Conservation (phyloP, 92 coral and sea anemone species). For the Desmophyllum pertusum region DNA sequence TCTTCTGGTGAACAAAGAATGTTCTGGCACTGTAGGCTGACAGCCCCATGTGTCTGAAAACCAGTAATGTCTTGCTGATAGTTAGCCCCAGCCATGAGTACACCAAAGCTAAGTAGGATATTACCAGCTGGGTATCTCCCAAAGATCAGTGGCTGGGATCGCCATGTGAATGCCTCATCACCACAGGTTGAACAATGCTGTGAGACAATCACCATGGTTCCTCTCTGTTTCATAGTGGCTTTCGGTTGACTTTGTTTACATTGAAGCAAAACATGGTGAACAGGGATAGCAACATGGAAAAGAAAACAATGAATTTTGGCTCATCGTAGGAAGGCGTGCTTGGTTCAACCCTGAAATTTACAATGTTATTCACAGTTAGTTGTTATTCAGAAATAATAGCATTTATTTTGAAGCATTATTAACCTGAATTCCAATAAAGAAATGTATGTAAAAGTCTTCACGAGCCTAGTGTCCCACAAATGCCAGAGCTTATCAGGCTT, state of each 20-base stretch:
- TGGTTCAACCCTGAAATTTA: too few relatives aligned
- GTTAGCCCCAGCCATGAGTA: conserved; percentile 69
- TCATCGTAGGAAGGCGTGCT: too few relatives aligned
- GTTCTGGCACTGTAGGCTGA: conserved; percentile 42
- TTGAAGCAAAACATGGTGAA: conserved; percentile 62
- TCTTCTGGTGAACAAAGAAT: conserved; percentile 23
- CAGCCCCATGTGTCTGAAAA: conserved; percentile 54
- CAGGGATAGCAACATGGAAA: conserved; percentile 19
- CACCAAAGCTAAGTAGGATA: conserved; percentile 57
- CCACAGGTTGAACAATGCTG: conserved; percentile 56
- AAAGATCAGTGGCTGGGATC: conserved; percentile 60
- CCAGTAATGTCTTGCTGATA: conserved; percentile 53
- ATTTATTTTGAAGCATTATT: too few relatives aligned
- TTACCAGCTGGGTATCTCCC: conserved; percentile 67
- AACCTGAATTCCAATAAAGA: too few relatives aligned
- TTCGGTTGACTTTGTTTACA: conserved; percentile 47
- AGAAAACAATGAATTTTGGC: too few relatives aligned
- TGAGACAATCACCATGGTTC: conserved; percentile 62
- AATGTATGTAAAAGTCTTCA: too few relatives aligned
- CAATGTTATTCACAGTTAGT: too few relatives aligned
- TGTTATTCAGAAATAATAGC: too few relatives aligned
- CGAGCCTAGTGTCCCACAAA: too few relatives aligned
- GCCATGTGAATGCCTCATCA: conserved; percentile 35
- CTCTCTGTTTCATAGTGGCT: conserved; percentile 46
- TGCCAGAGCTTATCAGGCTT: too few relatives aligned